Evolutionary conservation across 2,113 vertebrate species (phyloP).

Genomic region (Pseudolaguvia tuberculata): DNA sequence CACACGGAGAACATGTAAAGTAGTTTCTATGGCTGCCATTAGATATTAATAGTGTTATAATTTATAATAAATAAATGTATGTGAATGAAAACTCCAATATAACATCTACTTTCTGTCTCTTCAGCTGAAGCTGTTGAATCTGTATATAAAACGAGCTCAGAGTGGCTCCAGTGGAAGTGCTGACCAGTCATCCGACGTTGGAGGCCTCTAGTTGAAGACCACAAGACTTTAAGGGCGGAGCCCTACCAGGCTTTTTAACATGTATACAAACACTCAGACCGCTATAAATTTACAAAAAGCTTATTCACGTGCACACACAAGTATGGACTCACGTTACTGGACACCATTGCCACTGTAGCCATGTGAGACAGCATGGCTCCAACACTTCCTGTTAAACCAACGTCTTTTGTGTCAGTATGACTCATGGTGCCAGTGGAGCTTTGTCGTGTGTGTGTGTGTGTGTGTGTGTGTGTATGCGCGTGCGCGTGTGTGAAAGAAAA

Average conservation of each 20-base stretch:
- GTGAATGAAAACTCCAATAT: not conserved
- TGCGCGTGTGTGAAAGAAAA: not conserved
- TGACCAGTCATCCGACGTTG: slow-evolving; percentile 78
- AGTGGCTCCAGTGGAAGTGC: slow-evolving; percentile 76
- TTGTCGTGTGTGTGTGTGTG: slow-evolving; percentile 22
- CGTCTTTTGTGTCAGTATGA: slow-evolving; percentile 17
- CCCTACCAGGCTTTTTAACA: slow-evolving; percentile 44
- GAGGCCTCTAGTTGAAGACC: slow-evolving; percentile 71
- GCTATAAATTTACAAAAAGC: slow-evolving; percentile 34
- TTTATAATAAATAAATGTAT: too few species aligned
- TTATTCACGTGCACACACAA: slow-evolving; percentile 35
- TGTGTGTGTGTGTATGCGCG: slow-evolving; percentile 23
- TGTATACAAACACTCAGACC: slow-evolving; percentile 39
- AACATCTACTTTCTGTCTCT: slow-evolving; percentile 29
- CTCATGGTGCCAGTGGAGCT: slow-evolving; percentile 11
- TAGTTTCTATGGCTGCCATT: not conserved
- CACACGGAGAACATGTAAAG: too few species aligned
- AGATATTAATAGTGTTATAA: too few species aligned
- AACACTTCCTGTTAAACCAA: slow-evolving; percentile 31
- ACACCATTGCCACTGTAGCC: slow-evolving; percentile 20
- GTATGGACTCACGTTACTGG: slow-evolving; percentile 34
- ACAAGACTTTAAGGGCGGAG: slow-evolving; percentile 43
- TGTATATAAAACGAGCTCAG: slow-evolving; percentile 97
- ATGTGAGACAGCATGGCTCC: not conserved
- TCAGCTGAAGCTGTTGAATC: slow-evolving; percentile 94